Evolutionary conservation across 2,113 vertebrate species (phyloP).

Genomic region (Strix uralensis): DNA sequence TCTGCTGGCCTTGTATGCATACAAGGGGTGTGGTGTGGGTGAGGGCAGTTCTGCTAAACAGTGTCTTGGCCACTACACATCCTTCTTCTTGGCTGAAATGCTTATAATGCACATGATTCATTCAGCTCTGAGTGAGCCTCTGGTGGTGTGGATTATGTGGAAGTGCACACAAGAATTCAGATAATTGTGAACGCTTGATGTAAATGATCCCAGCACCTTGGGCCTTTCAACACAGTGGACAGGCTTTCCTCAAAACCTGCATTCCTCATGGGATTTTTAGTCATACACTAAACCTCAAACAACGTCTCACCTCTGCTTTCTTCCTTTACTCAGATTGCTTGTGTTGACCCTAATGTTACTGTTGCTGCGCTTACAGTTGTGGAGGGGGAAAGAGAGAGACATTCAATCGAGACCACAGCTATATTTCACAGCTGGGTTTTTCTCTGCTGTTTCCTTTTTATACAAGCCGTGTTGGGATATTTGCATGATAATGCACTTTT

Average conservation of each 20-base stretch:
- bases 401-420: background rate
- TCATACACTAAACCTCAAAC: background rate
- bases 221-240: background rate
- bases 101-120: background rate
- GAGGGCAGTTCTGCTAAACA: background rate
- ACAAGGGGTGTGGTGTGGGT: background rate
- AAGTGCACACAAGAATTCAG: background rate
- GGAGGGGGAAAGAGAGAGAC: background rate
- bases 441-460: slow-evolving; percentile 13
- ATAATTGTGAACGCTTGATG: background rate
- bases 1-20: background rate
- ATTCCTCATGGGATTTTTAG: background rate
- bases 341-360: background rate
- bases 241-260: background rate
- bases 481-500: slow-evolving; percentile 46
- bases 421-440: slow-evolving; percentile 34
- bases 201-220: background rate
- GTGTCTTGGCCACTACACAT: background rate
- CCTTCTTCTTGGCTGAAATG: background rate
- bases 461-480: slow-evolving; percentile 12
- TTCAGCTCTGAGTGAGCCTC: background rate
- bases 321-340: background rate
- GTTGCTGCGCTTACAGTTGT: background rate
- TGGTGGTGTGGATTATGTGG: background rate
- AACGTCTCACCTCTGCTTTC: background rate